Evolutionary conservation across 2,113 vertebrate species (phyloP).

Genomic region (Ploceus nigricollis): DNA sequence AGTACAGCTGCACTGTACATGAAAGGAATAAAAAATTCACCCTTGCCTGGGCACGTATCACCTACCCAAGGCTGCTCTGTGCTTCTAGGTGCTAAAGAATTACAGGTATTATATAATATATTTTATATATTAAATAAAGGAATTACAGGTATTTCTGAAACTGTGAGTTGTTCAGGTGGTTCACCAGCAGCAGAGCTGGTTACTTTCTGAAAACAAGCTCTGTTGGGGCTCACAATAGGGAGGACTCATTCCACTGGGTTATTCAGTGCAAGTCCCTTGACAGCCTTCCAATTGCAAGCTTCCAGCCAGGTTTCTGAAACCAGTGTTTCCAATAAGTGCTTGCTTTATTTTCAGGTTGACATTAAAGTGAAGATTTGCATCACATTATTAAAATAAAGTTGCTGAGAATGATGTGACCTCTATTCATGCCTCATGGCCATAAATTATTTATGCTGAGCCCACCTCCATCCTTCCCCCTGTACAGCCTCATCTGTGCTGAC

Average conservation of each 20-base stretch:
- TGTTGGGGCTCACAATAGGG: not conserved
- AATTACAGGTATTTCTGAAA: not conserved
- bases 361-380: not conserved
- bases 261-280: not conserved
- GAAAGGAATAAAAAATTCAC: not conserved
- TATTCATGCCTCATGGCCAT: not conserved
- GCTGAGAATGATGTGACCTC: conserved; percentile 23
- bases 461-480: not conserved
- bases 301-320: not conserved
- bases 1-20: not conserved
- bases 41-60: not conserved
- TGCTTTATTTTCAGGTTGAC: not conserved
- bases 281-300: not conserved
- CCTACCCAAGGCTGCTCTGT: not conserved
- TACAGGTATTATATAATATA: not conserved
- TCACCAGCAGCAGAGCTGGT: not conserved
- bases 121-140: too few relatives aligned
- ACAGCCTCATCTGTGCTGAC: conserved; percentile 31
- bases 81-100: not conserved
- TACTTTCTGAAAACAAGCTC: not conserved
- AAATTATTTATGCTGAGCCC: conserved; percentile 25
- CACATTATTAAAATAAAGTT: conserved; percentile 13
- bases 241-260: not conserved
- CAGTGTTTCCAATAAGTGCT: not conserved
- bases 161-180: not conserved